Evolutionary conservation across 2,113 vertebrate species (phyloP), one percentile per base, ranked within the genome.

Genomic region (Gopherus flavomarginatus): DNA sequence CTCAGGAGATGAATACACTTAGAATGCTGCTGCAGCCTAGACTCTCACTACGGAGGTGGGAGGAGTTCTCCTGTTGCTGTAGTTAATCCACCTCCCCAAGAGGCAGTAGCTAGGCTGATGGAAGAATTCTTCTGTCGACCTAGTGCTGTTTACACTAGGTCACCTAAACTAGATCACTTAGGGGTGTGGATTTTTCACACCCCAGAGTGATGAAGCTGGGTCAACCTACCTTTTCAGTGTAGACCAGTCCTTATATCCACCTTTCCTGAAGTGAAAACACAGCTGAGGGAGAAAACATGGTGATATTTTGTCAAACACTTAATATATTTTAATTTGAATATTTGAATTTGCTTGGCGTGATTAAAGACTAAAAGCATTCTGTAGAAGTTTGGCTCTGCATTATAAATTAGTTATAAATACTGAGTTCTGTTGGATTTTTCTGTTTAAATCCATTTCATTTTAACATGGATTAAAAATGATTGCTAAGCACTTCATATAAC

Each of bases 381-480:
- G 62, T n/a, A 81, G n/a, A 38, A 72, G 72, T 42, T 75, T 42
- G 72, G 72, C 72, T 42, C 72, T 75, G 72, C 38, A 75, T 26
- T 75, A 44, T 44, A 72, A 72, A 72, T 38, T 72, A 38, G 16
- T 72, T n/a, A 72, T 35, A 75, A 75, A 42, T 22, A 26, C 42
- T 8, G 7, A 75, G 21, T 38, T 75, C 10, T 75, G 26, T n/a
- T 65, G 62, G 62, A n/a, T 5, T 24, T 19, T 21, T 80, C 59
- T 26, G 72, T 56, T 78, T 24, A 85, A 49, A 44, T 57, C 12
- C 56, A 11, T 1, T 69, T 38, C 47, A 81, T 17, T 53, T 53
- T n/a, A 38, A 81, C 26, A 49, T 49, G 62, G 69, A 85, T 9
- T 5, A 59, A 77, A 81, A 90, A 47, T 0, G 0, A 65, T n/a